A percentile compares a stretch with the other conserved stretches of the same genome.
Evolutionary conservation across 2,888 invertebrate genomes (phyloP).

Genomic region (Acleris literana): DNA sequence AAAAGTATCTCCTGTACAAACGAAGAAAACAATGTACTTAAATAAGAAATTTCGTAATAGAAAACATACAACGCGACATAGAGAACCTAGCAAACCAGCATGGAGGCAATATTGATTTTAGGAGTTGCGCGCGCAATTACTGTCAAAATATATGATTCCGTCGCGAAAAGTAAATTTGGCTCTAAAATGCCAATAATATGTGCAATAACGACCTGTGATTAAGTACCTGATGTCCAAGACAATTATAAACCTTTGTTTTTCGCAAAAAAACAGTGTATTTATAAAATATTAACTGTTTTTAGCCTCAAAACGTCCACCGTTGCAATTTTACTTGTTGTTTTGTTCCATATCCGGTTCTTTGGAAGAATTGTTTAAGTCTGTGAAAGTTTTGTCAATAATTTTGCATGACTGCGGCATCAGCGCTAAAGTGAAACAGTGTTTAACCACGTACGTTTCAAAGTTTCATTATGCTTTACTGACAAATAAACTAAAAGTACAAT

Average conservation of each 20-base stretch:
- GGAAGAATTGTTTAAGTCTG: background rate
- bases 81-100: conserved; percentile 1
- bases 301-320: background rate
- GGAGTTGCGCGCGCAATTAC: conserved; percentile 63
- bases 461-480: background rate
- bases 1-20: no score
- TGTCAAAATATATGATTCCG: conserved; percentile 60
- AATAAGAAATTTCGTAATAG: background rate
- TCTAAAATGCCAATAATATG: conserved; percentile 22
- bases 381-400: conserved; percentile 7
- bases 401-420: background rate
- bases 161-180: conserved; percentile 41
- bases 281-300: background rate
- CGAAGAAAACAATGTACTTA: no score
- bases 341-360: background rate
- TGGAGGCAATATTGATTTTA: conserved; percentile 63
- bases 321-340: background rate
- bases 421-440: background rate
- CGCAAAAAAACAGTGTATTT: background rate
- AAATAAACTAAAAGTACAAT: no score
- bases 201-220: conserved; percentile 31
- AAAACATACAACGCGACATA: background rate
- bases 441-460: background rate
- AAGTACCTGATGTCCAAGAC: conserved; percentile 31
- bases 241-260: conserved; percentile 8